These are phyloP conservation scores for Criorhina ranunculi DNA, from an alignment of 2,888 invertebrate genomes.

Conservation along the genomic window DNA sequence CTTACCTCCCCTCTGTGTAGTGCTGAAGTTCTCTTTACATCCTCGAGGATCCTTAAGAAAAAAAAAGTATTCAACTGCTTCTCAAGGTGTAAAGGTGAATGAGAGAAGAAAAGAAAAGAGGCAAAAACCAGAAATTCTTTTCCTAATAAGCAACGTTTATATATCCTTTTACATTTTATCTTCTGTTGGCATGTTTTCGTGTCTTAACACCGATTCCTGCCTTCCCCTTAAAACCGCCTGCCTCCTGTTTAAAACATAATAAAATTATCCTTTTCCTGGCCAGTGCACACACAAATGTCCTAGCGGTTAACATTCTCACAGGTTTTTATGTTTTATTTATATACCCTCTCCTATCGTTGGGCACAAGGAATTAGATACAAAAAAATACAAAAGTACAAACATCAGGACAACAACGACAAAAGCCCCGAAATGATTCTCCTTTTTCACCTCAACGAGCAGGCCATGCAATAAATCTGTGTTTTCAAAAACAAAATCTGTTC, in stretches of 20 bases:
- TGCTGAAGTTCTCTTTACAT: conserved; percentile 61
- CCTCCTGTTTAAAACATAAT: conserved; percentile 61
- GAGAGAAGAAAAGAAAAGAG: conserved; percentile 3
- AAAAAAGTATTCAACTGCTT: conserved; percentile 39
- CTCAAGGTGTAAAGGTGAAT: conserved; percentile 42
- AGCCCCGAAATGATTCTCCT: conserved; percentile 53
- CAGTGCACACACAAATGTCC: conserved; percentile 74
- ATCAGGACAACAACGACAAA: conserved; percentile 1
- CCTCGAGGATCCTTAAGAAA: conserved; percentile 60
- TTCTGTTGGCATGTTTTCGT: conserved; percentile 61
- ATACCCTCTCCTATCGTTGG: conserved; percentile 3
- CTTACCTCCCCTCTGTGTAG: background rate
- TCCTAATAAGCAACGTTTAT: conserved; percentile 71
- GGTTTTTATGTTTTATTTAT: conserved; percentile 71
- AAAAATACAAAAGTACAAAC: conserved; percentile 28
- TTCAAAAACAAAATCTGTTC: conserved; percentile 53
- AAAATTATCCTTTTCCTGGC: conserved; percentile 78
- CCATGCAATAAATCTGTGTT: conserved; percentile 70
- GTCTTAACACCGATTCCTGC: conserved; percentile 4
- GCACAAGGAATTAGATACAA: conserved; percentile 27
- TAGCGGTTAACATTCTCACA: conserved; percentile 71
- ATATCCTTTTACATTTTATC: conserved; percentile 57
- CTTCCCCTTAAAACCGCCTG: background rate
- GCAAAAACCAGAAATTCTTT: conserved; percentile 44
- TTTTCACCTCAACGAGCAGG: conserved; percentile 58